Conservation (phyloP, 92 coral and sea anemone genomes). For the Porites divaricata region DNA sequence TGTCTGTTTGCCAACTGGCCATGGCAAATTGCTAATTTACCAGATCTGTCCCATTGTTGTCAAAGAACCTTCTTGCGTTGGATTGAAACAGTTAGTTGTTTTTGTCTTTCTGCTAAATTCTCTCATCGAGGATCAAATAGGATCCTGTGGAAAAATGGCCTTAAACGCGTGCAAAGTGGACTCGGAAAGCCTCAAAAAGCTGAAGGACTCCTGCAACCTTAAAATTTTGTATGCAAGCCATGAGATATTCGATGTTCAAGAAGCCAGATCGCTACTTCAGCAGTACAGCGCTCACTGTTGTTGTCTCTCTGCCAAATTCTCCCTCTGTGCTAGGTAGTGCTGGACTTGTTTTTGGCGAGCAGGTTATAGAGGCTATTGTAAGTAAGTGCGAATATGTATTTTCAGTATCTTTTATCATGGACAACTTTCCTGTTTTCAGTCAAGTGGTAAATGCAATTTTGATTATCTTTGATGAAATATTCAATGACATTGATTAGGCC, state of each 20-base stretch:
- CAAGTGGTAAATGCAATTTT: constrained; percentile 28
- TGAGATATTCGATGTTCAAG: constrained; percentile 8
- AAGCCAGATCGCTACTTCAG: constrained; percentile 12
- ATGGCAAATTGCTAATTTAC: constrained; percentile 11
- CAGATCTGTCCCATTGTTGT: constrained; percentile 10
- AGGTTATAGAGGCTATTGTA: constrained; percentile 21
- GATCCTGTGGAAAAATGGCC: constrained; percentile 27
- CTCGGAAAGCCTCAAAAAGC: neutral
- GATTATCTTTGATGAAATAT: constrained; percentile 38
- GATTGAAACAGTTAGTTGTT: constrained; percentile 5
- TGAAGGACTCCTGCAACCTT: neutral
- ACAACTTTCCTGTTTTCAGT: constrained; percentile 45
- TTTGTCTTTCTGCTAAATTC: constrained; percentile 8
- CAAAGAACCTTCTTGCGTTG: neutral
- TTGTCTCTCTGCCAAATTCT: neutral
- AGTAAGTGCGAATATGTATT: constrained; percentile 38
- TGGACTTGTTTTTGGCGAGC: constrained; percentile 10
- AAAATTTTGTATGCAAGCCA: constrained; percentile 29
- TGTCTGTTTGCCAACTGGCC: neutral
- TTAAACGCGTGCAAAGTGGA: constrained; percentile 37
- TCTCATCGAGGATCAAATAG: constrained; percentile 16
- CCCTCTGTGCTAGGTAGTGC: constrained; percentile 27
- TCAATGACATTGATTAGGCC: constrained; percentile 40
- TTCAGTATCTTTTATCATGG: constrained; percentile 21
- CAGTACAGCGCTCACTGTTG: constrained; percentile 8